Percentiles rank a stretch among this genome's conserved stretches.
Conservation (phyloP, 2,113 vertebrate species). For the Barbus barbus region DNA sequence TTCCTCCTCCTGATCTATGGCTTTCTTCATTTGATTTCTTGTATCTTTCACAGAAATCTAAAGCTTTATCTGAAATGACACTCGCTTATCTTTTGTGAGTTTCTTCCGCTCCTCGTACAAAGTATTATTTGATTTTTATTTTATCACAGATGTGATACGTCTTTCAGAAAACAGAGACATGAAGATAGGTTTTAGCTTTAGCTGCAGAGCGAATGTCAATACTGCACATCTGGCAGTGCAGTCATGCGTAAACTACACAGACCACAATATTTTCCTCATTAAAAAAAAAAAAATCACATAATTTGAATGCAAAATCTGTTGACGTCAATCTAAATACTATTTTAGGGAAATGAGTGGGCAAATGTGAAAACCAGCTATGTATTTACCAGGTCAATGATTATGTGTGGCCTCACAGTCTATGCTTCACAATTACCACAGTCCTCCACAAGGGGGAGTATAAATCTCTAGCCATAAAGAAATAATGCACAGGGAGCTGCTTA, state of each 20-base stretch:
- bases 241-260: constrained; percentile 24
- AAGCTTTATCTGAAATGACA: constrained; percentile 34
- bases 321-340: too few species aligned
- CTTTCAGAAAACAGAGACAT: not conserved
- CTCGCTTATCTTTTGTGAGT: constrained; percentile 6
- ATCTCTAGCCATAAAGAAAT: too few species aligned
- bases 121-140: not conserved
- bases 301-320: not conserved
- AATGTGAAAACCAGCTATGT: not conserved
- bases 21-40: constrained; percentile 34
- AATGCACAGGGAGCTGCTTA: too few species aligned
- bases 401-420: not conserved
- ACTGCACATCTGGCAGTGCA: not conserved
- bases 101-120: not conserved
- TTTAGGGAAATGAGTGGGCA: not conserved
- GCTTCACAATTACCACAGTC: too few species aligned
- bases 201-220: not conserved
- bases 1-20: constrained; percentile 8
- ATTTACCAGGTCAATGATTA: not conserved
- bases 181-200: not conserved
- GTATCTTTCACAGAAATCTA: not conserved
- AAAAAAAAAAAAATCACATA: not conserved
- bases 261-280: not conserved
- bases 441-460: too few species aligned
- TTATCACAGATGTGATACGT: not conserved